Percentiles rank a stretch among this genome's conserved stretches.
Conservation (phyloP, 1,140 invertebrate genomes). For the Meloidogyne chitwoodi region DNA sequence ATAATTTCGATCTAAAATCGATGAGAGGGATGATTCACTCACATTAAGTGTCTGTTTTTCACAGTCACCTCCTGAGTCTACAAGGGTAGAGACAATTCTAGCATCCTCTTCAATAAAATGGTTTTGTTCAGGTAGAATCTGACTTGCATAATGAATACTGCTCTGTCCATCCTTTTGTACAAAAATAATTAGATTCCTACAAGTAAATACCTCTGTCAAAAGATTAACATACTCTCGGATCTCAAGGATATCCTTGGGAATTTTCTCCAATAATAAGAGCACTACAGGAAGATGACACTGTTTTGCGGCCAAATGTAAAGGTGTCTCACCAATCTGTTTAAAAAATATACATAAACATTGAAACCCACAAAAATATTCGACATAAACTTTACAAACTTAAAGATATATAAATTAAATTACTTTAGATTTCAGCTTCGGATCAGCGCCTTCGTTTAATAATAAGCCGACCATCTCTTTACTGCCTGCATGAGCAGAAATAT, state of each 20-base stretch:
- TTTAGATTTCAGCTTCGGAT: conserved; percentile 58
- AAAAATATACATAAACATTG: conserved; percentile 56
- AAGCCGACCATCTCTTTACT: conserved; percentile 62
- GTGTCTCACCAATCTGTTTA: conserved; percentile 75
- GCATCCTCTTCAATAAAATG: conserved; percentile 73
- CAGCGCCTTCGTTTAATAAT: conserved; percentile 62
- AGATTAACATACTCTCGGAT: conserved; percentile 62
- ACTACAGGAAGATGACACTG: conserved; percentile 64
- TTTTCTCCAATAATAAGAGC: conserved; percentile 60
- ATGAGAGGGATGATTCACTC: conserved; percentile 60
- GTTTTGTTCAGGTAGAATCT: conserved; percentile 63
- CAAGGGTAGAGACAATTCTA: conserved; percentile 79
- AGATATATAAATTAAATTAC: too few relatives aligned
- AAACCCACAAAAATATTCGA: too few relatives aligned
- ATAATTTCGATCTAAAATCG: neutral
- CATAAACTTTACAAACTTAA: too few relatives aligned
- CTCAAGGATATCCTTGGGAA: conserved; percentile 28
- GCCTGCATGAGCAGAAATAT: conserved; percentile 63
- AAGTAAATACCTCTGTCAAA: conserved; percentile 61
- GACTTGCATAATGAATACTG: conserved; percentile 75
- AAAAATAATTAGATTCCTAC: conserved; percentile 8
- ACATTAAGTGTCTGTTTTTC: conserved; percentile 74
- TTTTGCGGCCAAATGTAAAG: conserved; percentile 64
- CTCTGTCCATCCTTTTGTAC: conserved; percentile 78
- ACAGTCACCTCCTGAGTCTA: conserved; percentile 84